Evolutionary conservation across 2,797 vertebrate genomes (phyloP), one percentile per base, ranked within the genome.

Genomic region (Spizella passerina): DNA sequence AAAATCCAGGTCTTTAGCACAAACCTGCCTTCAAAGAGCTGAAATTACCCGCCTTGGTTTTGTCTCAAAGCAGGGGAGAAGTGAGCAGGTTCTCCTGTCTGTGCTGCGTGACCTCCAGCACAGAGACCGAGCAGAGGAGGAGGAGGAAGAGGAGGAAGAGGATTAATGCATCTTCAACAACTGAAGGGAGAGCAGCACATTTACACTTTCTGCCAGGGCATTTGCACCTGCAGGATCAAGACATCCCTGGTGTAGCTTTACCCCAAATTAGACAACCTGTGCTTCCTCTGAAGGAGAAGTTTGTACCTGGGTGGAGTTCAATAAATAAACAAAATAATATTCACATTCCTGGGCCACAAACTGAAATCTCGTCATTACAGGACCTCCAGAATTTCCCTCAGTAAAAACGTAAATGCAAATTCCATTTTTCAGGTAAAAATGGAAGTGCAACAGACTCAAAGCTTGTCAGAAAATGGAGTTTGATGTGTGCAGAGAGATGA

Each of bases 1-100:
- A 59, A 93, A 89, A 81, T 78, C 53, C 59, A 27, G 39, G 43
- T 82, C 89, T 89, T 90, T 71, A 92, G 79, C 89, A 95, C 84
- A 81, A 89, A 65, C 82, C 43, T 92, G 29, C 84, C 93, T 90
- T 93, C 89, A 91, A 86, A 94, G 87, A 69, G 69, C 53, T 86
- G 84, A 71, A 89, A 69, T 64, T 4, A 10, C 49, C 76, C 47
- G 81, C 53, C 84, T 84, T 41, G 72, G 26, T 94, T 94, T 82
- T 57, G 89, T 88, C 87, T 75, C 47, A 32, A 53, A 91, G 88
- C 50, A 17, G 55, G 21, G 65, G 68, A 72, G 86, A 32, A 34
- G n/a, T 49, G 68, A 69, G 60, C 82, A 93, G 68, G 82, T 65
- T 43, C 89, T 89, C 79, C 85, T 65, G 82, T 56, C 39, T 79